A percentile compares a stretch with the other conserved stretches of the same genome.
Evolutionary conservation across 2,888 invertebrate species (phyloP).

Genomic region (Sphaerophoria rueppellii): DNA sequence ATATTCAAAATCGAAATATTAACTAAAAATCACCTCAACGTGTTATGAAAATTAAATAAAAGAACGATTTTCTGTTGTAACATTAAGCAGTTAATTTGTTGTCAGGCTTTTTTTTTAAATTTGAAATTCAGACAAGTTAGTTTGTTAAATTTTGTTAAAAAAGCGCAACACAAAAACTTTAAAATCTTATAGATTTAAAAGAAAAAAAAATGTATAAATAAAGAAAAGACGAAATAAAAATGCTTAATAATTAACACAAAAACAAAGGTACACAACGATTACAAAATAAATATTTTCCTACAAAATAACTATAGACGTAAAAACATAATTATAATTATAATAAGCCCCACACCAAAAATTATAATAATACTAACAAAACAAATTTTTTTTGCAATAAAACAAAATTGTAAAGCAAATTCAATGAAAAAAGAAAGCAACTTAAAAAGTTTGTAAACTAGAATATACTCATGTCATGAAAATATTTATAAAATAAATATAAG

Average conservation of each 20-base stretch:
- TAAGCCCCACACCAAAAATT: slow-evolving; percentile 65
- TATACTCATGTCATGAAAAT: slow-evolving; percentile 76
- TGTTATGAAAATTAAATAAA: background rate
- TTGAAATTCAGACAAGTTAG: slow-evolving; percentile 49
- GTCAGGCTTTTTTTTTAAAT: background rate
- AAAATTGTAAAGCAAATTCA: slow-evolving; percentile 32
- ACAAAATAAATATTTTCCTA: slow-evolving; percentile 35
- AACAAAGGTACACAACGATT: slow-evolving; percentile 23
- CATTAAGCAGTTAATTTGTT: background rate
- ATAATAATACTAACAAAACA: slow-evolving; percentile 24
- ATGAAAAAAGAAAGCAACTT: slow-evolving; percentile 45
- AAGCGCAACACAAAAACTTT: background rate
- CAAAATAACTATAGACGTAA: background rate
- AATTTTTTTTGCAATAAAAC: background rate
- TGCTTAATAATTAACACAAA: slow-evolving; percentile 20
- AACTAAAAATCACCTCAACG: too few species aligned
- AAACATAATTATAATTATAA: slow-evolving; percentile 28
- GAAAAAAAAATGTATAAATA: slow-evolving; percentile 16
- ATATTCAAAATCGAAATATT: too few species aligned
- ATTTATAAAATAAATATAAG: slow-evolving; percentile 51
- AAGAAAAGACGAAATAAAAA: too few species aligned
- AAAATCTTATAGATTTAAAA: slow-evolving; percentile 1
- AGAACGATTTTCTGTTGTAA: background rate
- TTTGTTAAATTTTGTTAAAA: slow-evolving; percentile 29
- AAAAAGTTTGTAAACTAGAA: slow-evolving; percentile 77